Evolutionary conservation across 2,113 vertebrate species (phyloP), one percentile per base, ranked within the genome.

Genomic region (Symphodus melops): DNA sequence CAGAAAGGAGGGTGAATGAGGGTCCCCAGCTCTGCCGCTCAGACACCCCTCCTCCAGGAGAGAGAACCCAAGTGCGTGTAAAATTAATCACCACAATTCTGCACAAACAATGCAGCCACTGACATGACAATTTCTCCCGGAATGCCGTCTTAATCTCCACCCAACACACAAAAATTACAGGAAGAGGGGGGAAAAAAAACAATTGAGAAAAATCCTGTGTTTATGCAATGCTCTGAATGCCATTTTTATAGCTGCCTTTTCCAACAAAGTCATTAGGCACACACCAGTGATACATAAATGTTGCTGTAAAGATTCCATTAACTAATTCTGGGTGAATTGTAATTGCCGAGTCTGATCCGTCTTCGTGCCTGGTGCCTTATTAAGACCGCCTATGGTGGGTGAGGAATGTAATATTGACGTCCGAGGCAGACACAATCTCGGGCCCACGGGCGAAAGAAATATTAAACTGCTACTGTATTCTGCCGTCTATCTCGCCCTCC

Each of bases 331-430:
- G 87, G 85, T 91, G 90, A 92, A 94, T 91, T 90, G 91, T 94
- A 94, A 94, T 94, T 94, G 92, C 89, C 79, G 87, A 91, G 88
- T 84, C 91, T 93, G 92, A 94, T 94, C 91, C 86, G 82, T 87
- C 88, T 88, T 86, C 77, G 89, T 92, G 94, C 84, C 84, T 83
- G 88, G 80, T 82, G 91, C 92, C 87, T 94, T 92, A 94, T 93
- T 94, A 94, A 91, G 90, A 90, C 86, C 83, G 93, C 92, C 92
- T 91, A 92, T 94, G 94, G 93, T 92, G 91, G 92, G 82, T 84
- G 89, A 92, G 87, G 91, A 91, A 93, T 94, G 90, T 91, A 93
- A 94, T 94, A 94, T 93, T 94, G 93, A 94, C 91, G 91, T 92
- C 93, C 90, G 86, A 91, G 77, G 91, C 90, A 91, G 94, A 94